Conservation (phyloP, 2,113 vertebrate genomes). For the Calonectris borealis region DNA sequence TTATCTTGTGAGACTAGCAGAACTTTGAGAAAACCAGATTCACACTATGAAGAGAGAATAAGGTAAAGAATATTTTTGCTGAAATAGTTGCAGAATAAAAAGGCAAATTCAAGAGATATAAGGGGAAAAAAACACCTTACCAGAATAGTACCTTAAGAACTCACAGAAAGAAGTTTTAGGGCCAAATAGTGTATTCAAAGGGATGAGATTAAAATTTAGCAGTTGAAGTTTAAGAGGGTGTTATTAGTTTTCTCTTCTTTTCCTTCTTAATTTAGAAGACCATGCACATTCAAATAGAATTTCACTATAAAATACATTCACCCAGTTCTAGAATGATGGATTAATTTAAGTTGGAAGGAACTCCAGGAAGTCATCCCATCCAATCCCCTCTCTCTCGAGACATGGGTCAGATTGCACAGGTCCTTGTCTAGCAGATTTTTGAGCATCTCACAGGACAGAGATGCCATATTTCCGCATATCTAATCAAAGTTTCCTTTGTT, state of each 20-base stretch:
- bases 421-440: not conserved
- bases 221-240: not conserved
- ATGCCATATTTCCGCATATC: not conserved
- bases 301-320: not conserved
- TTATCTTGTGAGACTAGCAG: not conserved
- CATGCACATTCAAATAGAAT: not conserved
- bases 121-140: not conserved
- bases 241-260: not conserved
- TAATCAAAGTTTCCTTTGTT: not conserved
- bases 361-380: not conserved
- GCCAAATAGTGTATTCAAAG: not conserved
- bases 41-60: rapidly evolving
- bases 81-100: not conserved
- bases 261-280: not conserved
- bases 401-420: not conserved
- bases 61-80: not conserved
- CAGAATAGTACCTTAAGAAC: not conserved
- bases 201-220: not conserved
- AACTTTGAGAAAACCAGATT: not conserved
- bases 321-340: not conserved
- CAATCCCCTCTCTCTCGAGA: not conserved
- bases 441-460: not conserved
- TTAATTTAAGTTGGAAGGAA: not conserved
- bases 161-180: not conserved
- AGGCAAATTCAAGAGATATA: not conserved